phyloP scores from a whole-genome alignment of 1,140 invertebrate species.

The Drosophila leontia region DNA sequence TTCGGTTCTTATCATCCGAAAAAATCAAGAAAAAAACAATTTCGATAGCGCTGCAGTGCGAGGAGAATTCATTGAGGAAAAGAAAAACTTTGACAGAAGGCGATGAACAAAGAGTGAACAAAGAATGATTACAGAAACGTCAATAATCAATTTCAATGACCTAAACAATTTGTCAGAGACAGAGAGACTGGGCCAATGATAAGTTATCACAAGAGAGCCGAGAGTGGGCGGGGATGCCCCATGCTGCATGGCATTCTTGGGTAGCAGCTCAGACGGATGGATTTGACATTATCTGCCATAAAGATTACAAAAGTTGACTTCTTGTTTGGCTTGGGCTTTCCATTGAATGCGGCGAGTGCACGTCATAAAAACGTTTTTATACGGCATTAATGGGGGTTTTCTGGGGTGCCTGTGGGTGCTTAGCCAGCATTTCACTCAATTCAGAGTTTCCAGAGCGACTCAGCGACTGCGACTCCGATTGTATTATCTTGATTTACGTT shows the following conservation, averaged over 20 bases:
- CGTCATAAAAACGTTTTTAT: constrained; percentile 75
- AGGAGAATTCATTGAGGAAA: constrained; percentile 48
- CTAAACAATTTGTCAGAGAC: constrained; percentile 47
- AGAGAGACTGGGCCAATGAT: constrained; percentile 50
- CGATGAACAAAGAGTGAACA: constrained; percentile 1
- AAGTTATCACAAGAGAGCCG: constrained; percentile 45
- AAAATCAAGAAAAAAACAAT: constrained; percentile 4
- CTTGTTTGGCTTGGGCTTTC: constrained; percentile 63
- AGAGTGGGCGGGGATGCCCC: constrained; percentile 21
- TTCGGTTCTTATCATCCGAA: constrained; percentile 22
- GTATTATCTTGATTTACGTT: constrained; percentile 79
- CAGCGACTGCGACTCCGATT: constrained; percentile 65
- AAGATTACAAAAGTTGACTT: constrained; percentile 80
- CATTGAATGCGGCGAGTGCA: constrained; percentile 59
- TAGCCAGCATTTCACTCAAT: constrained; percentile 54
- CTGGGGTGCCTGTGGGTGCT: not conserved
- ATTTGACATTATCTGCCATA: constrained; percentile 80
- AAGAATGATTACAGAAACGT: constrained; percentile 55
- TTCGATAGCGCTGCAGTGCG: constrained; percentile 1
- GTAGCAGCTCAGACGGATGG: constrained; percentile 46
- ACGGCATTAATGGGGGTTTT: constrained; percentile 24
- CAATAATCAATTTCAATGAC: constrained; percentile 66
- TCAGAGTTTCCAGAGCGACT: constrained; percentile 59
- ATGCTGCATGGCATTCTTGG: constrained; percentile 9
- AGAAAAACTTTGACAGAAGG: constrained; percentile 21